A percentile compares a stretch with the other conserved stretches of the same genome.
Evolutionary conservation across 2,888 invertebrate species (phyloP).

Genomic region (Calameuta filiformis): DNA sequence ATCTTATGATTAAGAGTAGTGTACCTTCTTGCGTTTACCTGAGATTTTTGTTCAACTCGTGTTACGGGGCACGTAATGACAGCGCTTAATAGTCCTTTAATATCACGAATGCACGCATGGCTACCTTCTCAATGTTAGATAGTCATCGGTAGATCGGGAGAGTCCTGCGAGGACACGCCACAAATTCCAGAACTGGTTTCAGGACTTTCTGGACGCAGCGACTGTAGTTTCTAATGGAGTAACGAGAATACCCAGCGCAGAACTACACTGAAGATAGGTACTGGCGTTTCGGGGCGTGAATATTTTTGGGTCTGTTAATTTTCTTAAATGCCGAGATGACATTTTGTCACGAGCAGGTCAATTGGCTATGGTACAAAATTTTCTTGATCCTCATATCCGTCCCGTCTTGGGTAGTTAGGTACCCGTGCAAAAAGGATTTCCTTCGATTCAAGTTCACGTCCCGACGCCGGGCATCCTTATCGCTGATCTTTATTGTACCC

Average conservation of each 20-base stretch:
- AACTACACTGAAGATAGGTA: not conserved
- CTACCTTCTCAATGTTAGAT: slow-evolving; percentile 16
- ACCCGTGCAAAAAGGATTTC: not conserved
- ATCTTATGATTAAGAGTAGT: not conserved
- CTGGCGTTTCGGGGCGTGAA: not conserved
- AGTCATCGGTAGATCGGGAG: slow-evolving; percentile 14
- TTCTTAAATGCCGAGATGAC: not conserved
- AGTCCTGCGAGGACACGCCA: not conserved
- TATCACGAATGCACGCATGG: slow-evolving; percentile 18
- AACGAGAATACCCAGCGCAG: not conserved
- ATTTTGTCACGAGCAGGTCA: not conserved
- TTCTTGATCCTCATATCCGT: not conserved
- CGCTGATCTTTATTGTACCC: not conserved
- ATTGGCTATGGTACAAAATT: not conserved
- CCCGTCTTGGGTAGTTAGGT: not conserved
- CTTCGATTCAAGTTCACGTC: not conserved
- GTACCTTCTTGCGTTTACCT: not conserved
- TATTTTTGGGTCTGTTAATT: not conserved
- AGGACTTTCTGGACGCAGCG: not conserved
- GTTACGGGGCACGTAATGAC: slow-evolving; percentile 21
- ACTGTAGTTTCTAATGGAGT: not conserved
- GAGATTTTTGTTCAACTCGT: slow-evolving; percentile 18
- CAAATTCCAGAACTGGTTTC: slow-evolving; percentile 4
- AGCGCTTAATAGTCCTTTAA: slow-evolving; percentile 23
- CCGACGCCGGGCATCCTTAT: not conserved